Evolutionary conservation across 1,140 invertebrate species (phyloP), one percentile per base, ranked within the genome.

Genomic region (Aphidius gifuensis): DNA sequence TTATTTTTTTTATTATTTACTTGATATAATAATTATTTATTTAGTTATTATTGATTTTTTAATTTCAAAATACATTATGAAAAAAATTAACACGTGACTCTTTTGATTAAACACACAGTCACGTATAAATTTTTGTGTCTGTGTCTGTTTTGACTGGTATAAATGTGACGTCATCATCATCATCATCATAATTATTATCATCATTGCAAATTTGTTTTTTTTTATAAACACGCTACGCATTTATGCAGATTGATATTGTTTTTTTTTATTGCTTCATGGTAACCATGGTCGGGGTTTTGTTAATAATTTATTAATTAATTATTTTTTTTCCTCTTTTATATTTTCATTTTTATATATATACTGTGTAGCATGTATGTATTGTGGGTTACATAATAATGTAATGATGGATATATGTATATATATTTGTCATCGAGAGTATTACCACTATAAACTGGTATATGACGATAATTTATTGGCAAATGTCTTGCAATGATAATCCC

Each of bases 141-240:
- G 56, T 63, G 61, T 58, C 49, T 58, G 46, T 42, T 47, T 43
- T 47, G 47, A 16, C n/a, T 63, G 40, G 1, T 23, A n/a, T 23
- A 2, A 23, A 23, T 23, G 58, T 63, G 61, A 63, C 61, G 61
- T 63, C 61, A 63, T 58, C 61, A 49, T 63, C 61, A 63, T 63
- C 42, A 56, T 44, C n/a, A n/a, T n/a, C n/a, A n/a, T n/a, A n/a
- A n/a, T n/a, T n/a, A n/a, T n/a, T n/a, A 23, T 23, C 23, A 23
- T 23, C 23, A 23, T 23, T 23, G 23, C 23, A 23, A 1, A 23
- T 23, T 23, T 23, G n/a, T 23, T 23, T 23, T 23, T 23, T 23
- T 23, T 2, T 23, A 23, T 23, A 23, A 51, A 49, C 58, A 64
- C 62, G 58, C 53, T 40, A 54, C 49, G 16, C 55, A 59, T 51